Evolutionary conservation across 2,888 invertebrate genomes (phyloP).

Genomic region (Oscheius myriophilus): DNA sequence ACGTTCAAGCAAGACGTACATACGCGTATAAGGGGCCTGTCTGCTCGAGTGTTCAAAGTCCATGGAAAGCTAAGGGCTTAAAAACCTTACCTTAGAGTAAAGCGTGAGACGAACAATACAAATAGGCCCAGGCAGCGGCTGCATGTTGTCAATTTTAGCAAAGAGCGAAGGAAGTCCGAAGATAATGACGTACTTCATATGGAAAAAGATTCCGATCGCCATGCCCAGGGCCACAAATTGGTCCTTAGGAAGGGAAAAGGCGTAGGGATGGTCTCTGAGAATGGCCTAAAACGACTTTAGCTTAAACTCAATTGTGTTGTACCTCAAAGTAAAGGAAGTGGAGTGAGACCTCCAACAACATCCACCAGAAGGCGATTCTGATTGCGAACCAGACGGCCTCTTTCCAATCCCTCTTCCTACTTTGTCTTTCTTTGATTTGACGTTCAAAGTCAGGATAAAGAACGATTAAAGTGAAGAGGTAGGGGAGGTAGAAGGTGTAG

Average conservation of each 20-base stretch:
- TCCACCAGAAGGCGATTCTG: constrained; percentile 71
- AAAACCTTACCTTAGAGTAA: constrained; percentile 70
- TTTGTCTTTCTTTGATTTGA: constrained; percentile 56
- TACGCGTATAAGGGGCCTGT: no score
- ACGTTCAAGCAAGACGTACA: no score
- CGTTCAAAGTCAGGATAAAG: constrained; percentile 68
- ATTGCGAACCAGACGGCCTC: constrained; percentile 37
- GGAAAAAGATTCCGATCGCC: constrained; percentile 73
- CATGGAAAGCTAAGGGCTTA: no score
- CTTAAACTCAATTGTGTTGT: background rate
- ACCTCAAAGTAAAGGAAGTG: constrained; percentile 72
- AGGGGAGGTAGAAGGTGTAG: constrained; percentile 73
- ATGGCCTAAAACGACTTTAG: constrained; percentile 56
- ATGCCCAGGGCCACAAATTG: constrained; percentile 68
- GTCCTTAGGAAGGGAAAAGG: constrained; percentile 60
- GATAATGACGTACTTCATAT: constrained; percentile 73
- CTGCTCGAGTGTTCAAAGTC: no score
- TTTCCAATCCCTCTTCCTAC: constrained; percentile 28
- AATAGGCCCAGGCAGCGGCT: constrained; percentile 71
- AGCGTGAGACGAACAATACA: constrained; percentile 73
- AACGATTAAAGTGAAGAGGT: constrained; percentile 72
- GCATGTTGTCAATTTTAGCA: constrained; percentile 72
- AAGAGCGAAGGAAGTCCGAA: constrained; percentile 72
- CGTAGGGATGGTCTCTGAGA: constrained; percentile 49
- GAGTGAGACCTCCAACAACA: constrained; percentile 68